Evolutionary conservation across 2,797 vertebrate genomes (phyloP), one percentile per base, ranked within the genome.

Genomic region (Picus viridis): DNA sequence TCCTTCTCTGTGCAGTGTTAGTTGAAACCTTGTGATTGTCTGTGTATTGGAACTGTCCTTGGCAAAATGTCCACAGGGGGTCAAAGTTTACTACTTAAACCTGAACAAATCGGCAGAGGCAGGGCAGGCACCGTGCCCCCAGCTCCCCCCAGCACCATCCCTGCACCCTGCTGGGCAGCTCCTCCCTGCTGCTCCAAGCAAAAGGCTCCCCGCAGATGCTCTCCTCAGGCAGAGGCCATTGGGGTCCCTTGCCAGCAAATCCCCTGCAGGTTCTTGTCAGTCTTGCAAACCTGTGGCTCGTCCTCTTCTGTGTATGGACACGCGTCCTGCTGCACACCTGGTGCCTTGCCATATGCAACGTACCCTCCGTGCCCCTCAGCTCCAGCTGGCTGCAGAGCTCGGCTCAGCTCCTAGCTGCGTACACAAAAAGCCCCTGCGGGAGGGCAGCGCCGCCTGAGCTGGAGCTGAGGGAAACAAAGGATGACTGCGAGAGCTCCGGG

Each of bases 11-110:
- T 97, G 97, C 96, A 97, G 97, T 97, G 97, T 98, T 98, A 97
- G 97, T 92, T 97, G 96, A 92, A 96, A 83, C 89, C 93, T 89
- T 96, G 95, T 97, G 94, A 94, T 95, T 96, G 96, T 97, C 87
- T 97, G 91, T 43, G 92, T 98, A 94, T 92, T 94, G 96, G 96
- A 97, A 97, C 71, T 95, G 76, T 94, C 91, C 96, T 97, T 96
- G 96, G 97, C 97, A 96, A 95, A 97, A 97, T 98, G 97, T 98
- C 97, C 98, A 98, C 97, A 97, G 96, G 94, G 96, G 96, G 97
- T 97, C 67, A 41, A 97, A 97, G 97, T 98, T 98, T 98, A 98
- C 97, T 96, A 83, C 96, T 97, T 94, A 96, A 97, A 97, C 91
- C 96, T 93, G 97, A 98, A 98, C 97, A 97, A 96, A 94, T 41